Evolutionary conservation across 2,888 invertebrate species (phyloP).

Genomic region (Diaprepes abbreviatus): DNA sequence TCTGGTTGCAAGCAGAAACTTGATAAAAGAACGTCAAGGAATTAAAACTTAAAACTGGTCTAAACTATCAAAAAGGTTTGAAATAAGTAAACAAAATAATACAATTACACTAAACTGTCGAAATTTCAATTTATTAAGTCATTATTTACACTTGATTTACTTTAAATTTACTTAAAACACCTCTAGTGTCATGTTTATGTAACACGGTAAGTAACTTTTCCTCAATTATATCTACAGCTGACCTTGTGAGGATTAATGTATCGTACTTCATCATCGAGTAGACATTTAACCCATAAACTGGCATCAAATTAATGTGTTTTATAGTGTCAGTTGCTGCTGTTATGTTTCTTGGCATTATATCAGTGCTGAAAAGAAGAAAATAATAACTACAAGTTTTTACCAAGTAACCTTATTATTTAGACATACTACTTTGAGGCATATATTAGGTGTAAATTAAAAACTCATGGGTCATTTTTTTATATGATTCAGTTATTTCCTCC

Average conservation of each 20-base stretch:
- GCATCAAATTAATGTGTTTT: slow-evolving; percentile 94
- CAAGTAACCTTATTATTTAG: too few relatives aligned
- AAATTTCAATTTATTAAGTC: slow-evolving; percentile 11
- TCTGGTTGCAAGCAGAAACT: too few relatives aligned
- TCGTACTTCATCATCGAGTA: slow-evolving; percentile 97
- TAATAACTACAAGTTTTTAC: background rate
- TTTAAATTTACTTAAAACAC: slow-evolving; percentile 71
- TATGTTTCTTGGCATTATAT: slow-evolving; percentile 91
- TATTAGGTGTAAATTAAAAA: too few relatives aligned
- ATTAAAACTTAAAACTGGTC: too few relatives aligned
- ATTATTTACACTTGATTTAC: slow-evolving; percentile 69
- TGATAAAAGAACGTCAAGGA: too few relatives aligned
- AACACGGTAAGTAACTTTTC: slow-evolving; percentile 80
- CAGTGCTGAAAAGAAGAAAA: slow-evolving; percentile 74
- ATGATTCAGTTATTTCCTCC: too few relatives aligned
- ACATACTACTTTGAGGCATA: too few relatives aligned
- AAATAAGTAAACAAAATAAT: too few relatives aligned
- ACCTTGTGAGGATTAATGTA: slow-evolving; percentile 88
- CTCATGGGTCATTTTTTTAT: too few relatives aligned
- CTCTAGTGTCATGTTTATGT: slow-evolving; percentile 72
- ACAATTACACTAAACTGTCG: too few relatives aligned
- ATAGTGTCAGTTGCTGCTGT: slow-evolving; percentile 83
- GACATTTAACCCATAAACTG: slow-evolving; percentile 95
- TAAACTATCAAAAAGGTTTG: too few relatives aligned
- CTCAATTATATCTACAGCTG: slow-evolving; percentile 89